Evolutionary conservation across 2,113 vertebrate species (phyloP).

Genomic region (Tragelaphus buxtoni): DNA sequence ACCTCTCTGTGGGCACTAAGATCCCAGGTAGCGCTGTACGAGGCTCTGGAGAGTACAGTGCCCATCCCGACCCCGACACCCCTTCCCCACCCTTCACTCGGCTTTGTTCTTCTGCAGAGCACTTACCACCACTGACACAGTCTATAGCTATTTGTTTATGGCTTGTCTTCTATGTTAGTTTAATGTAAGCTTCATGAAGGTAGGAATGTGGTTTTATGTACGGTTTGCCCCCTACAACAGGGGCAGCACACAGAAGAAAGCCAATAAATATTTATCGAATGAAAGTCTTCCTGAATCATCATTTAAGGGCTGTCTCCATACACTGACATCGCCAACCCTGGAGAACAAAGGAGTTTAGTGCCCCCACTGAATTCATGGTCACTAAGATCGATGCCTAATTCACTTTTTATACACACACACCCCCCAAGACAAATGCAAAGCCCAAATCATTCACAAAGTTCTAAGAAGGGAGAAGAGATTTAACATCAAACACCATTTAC

Average conservation of each 20-base stretch:
- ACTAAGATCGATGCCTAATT: background rate
- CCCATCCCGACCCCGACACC: fast-evolving
- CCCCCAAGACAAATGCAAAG: background rate
- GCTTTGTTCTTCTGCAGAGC: background rate
- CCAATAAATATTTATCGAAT: background rate
- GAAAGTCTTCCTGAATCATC: background rate
- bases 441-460: background rate
- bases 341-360: background rate
- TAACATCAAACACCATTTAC: slow-evolving; percentile 7
- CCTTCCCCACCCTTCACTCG: no score
- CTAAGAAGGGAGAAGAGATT: background rate
- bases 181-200: background rate
- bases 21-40: fast-evolving
- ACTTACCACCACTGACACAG: background rate
- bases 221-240: background rate
- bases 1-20: background rate
- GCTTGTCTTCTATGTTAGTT: background rate
- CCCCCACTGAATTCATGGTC: background rate
- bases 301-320: background rate
- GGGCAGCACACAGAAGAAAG: background rate
- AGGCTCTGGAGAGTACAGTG: background rate
- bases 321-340: background rate
- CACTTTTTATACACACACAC: background rate
- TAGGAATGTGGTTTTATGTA: background rate
- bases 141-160: background rate